These are phyloP conservation scores for Drosophila putrida DNA, from an alignment of 2,888 invertebrate species.

Conservation along the genomic window DNA sequence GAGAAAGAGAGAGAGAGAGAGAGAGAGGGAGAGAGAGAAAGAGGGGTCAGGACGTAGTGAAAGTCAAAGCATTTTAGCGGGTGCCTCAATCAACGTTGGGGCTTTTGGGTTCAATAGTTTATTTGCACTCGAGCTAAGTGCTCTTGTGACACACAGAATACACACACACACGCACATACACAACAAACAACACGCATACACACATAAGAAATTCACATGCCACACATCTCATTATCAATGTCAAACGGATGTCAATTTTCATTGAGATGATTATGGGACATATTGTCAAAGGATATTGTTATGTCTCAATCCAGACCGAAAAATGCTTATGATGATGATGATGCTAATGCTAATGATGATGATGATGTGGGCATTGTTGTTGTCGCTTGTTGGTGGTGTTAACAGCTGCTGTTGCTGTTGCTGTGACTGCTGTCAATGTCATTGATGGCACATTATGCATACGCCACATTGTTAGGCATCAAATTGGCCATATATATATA, in stretches of 20 bases:
- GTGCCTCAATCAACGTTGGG: conserved; percentile 57
- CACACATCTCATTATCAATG: conserved; percentile 72
- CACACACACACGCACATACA: conserved; percentile 1
- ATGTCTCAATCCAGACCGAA: conserved; percentile 67
- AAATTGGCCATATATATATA: conserved; percentile 43
- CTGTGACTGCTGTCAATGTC: conserved; percentile 63
- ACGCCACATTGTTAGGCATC: conserved; percentile 58
- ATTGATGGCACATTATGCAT: conserved; percentile 66
- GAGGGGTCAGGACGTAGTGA: conserved; percentile 44
- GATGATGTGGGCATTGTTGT: conserved; percentile 18
- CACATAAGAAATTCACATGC: conserved; percentile 5
- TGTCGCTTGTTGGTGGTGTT: conserved; percentile 38
- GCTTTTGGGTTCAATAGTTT: conserved; percentile 60
- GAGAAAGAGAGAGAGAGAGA: not conserved
- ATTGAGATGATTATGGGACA: conserved; percentile 73
- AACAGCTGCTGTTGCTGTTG: conserved; percentile 29
- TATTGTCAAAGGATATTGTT: conserved; percentile 79
- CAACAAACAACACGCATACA: not conserved
- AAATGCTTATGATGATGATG: conserved; percentile 43
- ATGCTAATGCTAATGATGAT: not conserved
- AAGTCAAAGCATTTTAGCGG: conserved; percentile 65
- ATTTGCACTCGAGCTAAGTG: conserved; percentile 59
- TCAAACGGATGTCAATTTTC: conserved; percentile 77
- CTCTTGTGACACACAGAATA: conserved; percentile 32
- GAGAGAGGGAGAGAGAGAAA: not conserved